phyloP scores from a whole-genome alignment of 2,113 vertebrate species.

The Nibea albiflora region DNA sequence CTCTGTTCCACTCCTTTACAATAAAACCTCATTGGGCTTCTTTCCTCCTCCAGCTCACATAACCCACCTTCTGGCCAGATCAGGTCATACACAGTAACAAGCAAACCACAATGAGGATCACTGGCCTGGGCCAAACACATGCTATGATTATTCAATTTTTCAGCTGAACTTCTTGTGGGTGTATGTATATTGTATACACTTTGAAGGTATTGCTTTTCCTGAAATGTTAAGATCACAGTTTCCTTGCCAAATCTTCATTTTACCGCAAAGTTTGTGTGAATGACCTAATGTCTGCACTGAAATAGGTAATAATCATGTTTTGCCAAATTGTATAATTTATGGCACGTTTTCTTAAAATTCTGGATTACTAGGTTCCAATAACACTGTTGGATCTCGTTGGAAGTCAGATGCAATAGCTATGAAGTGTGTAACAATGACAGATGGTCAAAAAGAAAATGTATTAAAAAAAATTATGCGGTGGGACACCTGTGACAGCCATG shows the following conservation, averaged over 20 bases:
- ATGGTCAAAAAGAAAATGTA: conserved; percentile 24
- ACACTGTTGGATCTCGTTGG: not conserved
- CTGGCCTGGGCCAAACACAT: conserved; percentile 23
- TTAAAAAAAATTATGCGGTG: not conserved
- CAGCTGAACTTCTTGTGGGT: conserved; percentile 21
- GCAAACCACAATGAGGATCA: conserved; percentile 46
- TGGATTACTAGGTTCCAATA: not conserved
- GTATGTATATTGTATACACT: not conserved
- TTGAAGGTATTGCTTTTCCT: conserved; percentile 23
- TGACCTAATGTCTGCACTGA: conserved; percentile 34
- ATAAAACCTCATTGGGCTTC: conserved; percentile 43
- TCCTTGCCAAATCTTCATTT: conserved; percentile 32
- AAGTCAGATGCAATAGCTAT: not conserved
- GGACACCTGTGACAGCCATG: conserved; percentile 44
- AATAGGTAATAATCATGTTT: conserved; percentile 16
- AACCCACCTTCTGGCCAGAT: conserved; percentile 69
- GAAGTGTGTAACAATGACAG: not conserved
- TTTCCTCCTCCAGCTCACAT: conserved; percentile 62
- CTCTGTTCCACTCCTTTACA: conserved; percentile 41
- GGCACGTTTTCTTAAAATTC: conserved; percentile 1
- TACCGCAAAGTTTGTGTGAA: conserved; percentile 16
- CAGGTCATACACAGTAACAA: conserved; percentile 50
- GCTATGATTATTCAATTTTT: conserved; percentile 41
- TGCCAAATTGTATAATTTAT: conserved; percentile 5
- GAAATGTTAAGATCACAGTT: not conserved